A percentile compares a stretch with the other conserved stretches of the same genome.
These are phyloP conservation scores for Colius striatus DNA, from an alignment of 2,113 vertebrate genomes.

Conservation along the genomic window DNA sequence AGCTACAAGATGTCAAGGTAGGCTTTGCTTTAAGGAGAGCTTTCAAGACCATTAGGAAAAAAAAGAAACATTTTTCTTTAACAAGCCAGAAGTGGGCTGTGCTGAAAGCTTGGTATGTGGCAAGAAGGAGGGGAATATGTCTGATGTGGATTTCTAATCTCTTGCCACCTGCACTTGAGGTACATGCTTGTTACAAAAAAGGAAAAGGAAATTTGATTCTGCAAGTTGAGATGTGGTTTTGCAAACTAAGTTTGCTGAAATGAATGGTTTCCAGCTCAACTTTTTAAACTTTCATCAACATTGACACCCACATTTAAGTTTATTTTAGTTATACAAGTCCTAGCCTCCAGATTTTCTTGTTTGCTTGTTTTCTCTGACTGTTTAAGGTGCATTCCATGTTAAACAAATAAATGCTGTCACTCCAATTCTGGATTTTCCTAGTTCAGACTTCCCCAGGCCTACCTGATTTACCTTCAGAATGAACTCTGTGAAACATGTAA, in stretches of 20 bases:
- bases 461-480: background rate
- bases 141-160: background rate
- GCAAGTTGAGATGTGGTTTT: background rate
- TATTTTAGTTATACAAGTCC: background rate
- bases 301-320: background rate
- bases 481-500: slow-evolving; percentile 45
- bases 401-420: background rate
- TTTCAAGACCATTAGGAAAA: background rate
- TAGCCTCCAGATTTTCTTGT: background rate
- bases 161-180: background rate
- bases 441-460: background rate
- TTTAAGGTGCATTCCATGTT: background rate
- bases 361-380: background rate
- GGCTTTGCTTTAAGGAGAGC: background rate
- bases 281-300: background rate
- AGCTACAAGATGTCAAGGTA: slow-evolving; percentile 95
- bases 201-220: background rate
- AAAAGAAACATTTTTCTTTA: background rate
- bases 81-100: background rate
- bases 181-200: background rate
- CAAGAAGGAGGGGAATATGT: background rate
- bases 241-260: background rate
- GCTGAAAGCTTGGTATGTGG: background rate
- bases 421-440: background rate
- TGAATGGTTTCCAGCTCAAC: background rate